Base-by-base conservation (phyloP, 2,797 vertebrate species). In the Bufotes viridis region DNA sequence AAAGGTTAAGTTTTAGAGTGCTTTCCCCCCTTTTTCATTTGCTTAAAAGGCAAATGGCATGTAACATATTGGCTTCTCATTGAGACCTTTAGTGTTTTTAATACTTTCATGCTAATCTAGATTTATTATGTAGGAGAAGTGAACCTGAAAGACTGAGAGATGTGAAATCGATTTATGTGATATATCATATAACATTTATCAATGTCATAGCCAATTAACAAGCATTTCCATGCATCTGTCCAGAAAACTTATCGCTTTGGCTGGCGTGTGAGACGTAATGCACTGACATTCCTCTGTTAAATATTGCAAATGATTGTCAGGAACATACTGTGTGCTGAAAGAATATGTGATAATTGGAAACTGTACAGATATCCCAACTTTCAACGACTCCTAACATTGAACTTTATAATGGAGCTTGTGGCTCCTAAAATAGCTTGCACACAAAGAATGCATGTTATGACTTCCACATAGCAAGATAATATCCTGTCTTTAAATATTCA, bases 111-210 rank as follows among this genome's bases (percentile, higher is more conserved):
- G 13, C 58, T 93, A 88, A 90, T 92, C 89, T 84, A 22, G 72
- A 91, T 90, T 90, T 82, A 81, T 80, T 42, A 85, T 93, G 93
- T 95, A 91, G 89, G 92, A 93, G 91, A 92, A 81, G 89, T 78
- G 88, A 87, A 53, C 69, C 20, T 82, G 22, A 88, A 91, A 70
- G 80, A 63, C 57, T 55, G 15, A 86, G 89, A 91, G 88, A 87
- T 65, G 13, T 0, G 17, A 89, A 90, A 89, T 91, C 92, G 60
- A 6, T 87, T 90, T 90, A 69, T 90, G 86, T 90, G 90, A 88
- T 92, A 91, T 94, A 94, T 95, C 92, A 13, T 88, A 92, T 94
- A 90, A 91, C 93, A 90, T 87, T 92, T 91, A 92, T 92, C 93
- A 87, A 74, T 78, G 86, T 89, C 86, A 69, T 65, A 83, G 88